Base-by-base conservation (phyloP, 2,113 vertebrate genomes). In the Octodon degus region DNA sequence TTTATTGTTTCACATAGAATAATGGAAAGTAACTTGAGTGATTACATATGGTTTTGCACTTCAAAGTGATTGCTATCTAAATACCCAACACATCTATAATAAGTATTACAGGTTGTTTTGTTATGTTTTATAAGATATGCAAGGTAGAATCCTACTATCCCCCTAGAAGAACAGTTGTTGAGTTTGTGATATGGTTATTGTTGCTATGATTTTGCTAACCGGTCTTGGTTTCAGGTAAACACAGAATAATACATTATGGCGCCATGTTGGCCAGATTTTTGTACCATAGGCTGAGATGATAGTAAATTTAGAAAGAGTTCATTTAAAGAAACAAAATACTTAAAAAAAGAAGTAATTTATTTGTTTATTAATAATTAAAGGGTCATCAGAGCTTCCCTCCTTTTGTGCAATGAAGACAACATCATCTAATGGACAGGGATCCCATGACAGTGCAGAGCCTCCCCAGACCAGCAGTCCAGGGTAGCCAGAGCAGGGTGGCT, bases 1-100 rank as follows among this genome's bases (percentile, higher is more conserved):
- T 80, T 86, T 27, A 77, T 60, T 62, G 55, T 89, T 70, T 94
- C 60, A 84, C 34, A 79, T 67, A 76, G 19, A 80, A 67, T 40
- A 89, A 32, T 84, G 19, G 43, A 74, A 65, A 76, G 11, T 30
- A 60, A 2, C 32, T 76, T 4, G 11, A 85, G 50, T 89, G 13
- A 27, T 11, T 79, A 47, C 43, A 20, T 74, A 12, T 80, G 9
- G 13, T 91, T 80, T 67, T 30, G 7, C 11, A 83, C 25, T 7
- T 70, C 47, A 67, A 55, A 68, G 4, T 84, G 20, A 2, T n/a
- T 32, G 63, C 2, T 76, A 65, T 32, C 24, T 76, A 62, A 72
- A 84, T 50, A 76, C 25, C 1, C 3, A n/a, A 65, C 37, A 6
- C 20, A 82, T 80, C 34, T n/a, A 34, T 40, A n/a, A 60, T 13